A percentile compares a stretch with the other conserved stretches of the same genome.
phyloP scores from a whole-genome alignment of 2,888 invertebrate species.

The Clusia tigrina region DNA sequence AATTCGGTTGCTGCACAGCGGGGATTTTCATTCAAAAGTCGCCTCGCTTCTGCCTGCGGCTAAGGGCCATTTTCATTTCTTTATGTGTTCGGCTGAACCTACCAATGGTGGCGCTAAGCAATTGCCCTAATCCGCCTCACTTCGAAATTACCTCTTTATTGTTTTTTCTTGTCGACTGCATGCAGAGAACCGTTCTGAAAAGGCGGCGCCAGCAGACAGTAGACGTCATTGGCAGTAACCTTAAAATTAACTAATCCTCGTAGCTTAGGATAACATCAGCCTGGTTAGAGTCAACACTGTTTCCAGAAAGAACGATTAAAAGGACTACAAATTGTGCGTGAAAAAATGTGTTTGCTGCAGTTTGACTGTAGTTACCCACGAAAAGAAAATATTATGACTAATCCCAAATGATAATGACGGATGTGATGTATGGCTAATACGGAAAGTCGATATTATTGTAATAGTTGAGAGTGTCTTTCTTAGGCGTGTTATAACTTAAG shows the following conservation, averaged over 20 bases:
- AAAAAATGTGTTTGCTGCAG: neutral
- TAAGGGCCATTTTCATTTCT: neutral
- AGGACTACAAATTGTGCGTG: neutral
- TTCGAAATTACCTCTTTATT: conserved; percentile 18
- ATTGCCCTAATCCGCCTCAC: conserved; percentile 22
- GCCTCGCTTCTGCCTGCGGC: neutral
- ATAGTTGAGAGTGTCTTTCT: too few species aligned
- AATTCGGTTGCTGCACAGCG: conserved; percentile 27
- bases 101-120: conserved; percentile 24
- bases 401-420: neutral
- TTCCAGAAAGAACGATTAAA: neutral
- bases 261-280: neutral
- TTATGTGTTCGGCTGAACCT: neutral
- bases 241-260: neutral
- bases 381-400: conserved; percentile 7
- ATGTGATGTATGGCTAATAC: neutral
- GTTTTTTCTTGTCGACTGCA: conserved; percentile 12
- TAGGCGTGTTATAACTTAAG: too few species aligned
- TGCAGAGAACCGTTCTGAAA: neutral
- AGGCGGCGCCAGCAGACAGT: neutral
- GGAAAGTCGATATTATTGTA: too few species aligned
- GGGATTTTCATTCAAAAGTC: conserved; percentile 37
- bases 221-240: conserved; percentile 4
- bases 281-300: neutral
- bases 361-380: too few species aligned